These are phyloP conservation scores for Charanyca ferruginea DNA, from an alignment of 2,888 invertebrate genomes.

Conservation along the genomic window DNA sequence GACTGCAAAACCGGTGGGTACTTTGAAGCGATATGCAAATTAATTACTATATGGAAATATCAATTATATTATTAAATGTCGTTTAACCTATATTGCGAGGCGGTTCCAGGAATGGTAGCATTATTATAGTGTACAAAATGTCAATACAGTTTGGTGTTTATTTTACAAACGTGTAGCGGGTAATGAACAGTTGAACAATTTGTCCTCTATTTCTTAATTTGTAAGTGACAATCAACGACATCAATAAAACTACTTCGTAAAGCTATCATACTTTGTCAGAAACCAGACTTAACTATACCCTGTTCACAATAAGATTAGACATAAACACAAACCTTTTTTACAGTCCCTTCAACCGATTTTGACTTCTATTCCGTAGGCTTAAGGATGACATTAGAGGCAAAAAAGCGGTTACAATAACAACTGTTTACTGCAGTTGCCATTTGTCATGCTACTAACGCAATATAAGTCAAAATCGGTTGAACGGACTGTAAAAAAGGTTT, in stretches of 20 bases:
- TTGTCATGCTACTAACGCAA: no score
- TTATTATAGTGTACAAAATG: slow-evolving; percentile 33
- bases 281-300: no score
- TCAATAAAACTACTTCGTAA: background rate
- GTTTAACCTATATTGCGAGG: slow-evolving; percentile 53
- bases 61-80: slow-evolving; percentile 60
- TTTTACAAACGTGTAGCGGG: slow-evolving; percentile 3
- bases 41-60: slow-evolving; percentile 57
- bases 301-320: no score
- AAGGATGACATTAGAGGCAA: no score
- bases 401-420: no score
- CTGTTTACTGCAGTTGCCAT: no score
- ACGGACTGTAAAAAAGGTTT: no score
- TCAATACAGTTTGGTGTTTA: slow-evolving; percentile 22
- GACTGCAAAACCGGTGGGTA: slow-evolving; percentile 48
- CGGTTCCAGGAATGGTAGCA: slow-evolving; percentile 40
- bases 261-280: background rate
- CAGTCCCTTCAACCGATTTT: no score
- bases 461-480: no score
- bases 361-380: no score
- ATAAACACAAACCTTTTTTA: no score
- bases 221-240: background rate
- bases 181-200: slow-evolving; percentile 6
- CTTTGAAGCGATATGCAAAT: slow-evolving; percentile 56
- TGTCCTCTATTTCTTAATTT: slow-evolving; percentile 2